Conservation (phyloP, 2,113 vertebrate species). For the Astatotilapia flaviijosephi region DNA sequence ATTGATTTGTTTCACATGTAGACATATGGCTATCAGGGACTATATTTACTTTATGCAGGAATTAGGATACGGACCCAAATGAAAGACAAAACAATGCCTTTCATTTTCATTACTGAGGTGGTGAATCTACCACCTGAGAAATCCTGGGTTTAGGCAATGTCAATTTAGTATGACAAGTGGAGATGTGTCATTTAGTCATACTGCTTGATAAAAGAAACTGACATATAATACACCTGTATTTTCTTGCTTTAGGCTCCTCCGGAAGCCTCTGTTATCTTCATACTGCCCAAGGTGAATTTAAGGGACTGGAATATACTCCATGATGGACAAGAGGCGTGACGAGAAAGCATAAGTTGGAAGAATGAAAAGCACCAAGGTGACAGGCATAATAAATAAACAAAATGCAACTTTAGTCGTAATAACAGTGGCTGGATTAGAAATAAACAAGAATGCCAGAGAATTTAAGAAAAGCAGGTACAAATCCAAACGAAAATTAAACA, state of each 20-base stretch:
- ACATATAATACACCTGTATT: neutral
- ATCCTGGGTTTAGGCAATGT: neutral
- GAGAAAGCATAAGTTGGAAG: neutral
- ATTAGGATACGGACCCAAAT: neutral
- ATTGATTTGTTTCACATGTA: neutral
- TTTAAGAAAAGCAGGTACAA: neutral
- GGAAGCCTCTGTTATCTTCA: neutral
- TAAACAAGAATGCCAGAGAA: neutral
- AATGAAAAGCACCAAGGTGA: neutral
- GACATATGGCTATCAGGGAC: neutral
- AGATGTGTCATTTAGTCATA: neutral
- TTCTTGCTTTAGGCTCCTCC: neutral
- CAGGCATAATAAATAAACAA: neutral
- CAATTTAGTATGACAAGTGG: neutral
- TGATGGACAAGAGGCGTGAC: neutral
- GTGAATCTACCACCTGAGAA: neutral
- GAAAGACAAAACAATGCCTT: neutral
- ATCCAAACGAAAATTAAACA: neutral
- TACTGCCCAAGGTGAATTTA: neutral
- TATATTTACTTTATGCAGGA: neutral
- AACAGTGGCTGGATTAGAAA: neutral
- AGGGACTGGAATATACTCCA: neutral
- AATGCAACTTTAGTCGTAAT: neutral
- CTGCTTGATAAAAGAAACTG: neutral
- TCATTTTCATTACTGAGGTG: neutral